Base-by-base conservation (phyloP, 2,113 vertebrate genomes). In the Neogobius melanostomus region DNA sequence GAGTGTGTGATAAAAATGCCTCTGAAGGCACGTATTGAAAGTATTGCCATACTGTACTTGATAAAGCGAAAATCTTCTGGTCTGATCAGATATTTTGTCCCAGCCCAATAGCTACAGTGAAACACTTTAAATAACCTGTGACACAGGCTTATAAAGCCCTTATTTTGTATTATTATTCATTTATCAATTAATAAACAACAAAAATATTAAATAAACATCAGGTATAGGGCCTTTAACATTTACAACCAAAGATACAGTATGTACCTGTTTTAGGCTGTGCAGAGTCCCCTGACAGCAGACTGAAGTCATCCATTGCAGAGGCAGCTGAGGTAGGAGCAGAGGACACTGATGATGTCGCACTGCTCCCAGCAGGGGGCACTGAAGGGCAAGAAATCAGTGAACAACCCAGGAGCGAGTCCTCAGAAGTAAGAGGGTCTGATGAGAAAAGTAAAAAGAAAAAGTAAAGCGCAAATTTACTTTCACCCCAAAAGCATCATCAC, bases 331-430 rank as follows among this genome's bases (percentile, higher is more conserved):
- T 80, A 66, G 89, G 79, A 59, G 76, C 82, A 28, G 89, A 87
- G 17, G 87, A 88, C 53, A 85, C 10, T 0, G 89, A 85, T 71
- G 87, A 87, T 77, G 82, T 63, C 60, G 77, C 67, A 1, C 84
- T 87, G 82, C 78, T 63, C 0, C 67, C 69, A 53, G 68, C 71
- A 0, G 62, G 74, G 7, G 85, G 69, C 52, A 70, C 80, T 17
- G 87, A 72, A 53, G 94, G 91, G 87, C 94, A 94, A 82, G 94
- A 95, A 78, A 96, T 92, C 84, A 98, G 94, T 79, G 95, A 94
- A 88, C 93, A 93, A 90, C 94, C 95, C 87, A 99, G 93, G 67
- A 98, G 92, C 82, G 96, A 95, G 83, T 96, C 95, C 28, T 98
- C 96, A 80, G 94, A 94, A 60, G 93, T 91, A 72, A 98, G 93